Evolutionary conservation across 2,888 invertebrate species (phyloP).

Genomic region (Uropetala carovei): DNA sequence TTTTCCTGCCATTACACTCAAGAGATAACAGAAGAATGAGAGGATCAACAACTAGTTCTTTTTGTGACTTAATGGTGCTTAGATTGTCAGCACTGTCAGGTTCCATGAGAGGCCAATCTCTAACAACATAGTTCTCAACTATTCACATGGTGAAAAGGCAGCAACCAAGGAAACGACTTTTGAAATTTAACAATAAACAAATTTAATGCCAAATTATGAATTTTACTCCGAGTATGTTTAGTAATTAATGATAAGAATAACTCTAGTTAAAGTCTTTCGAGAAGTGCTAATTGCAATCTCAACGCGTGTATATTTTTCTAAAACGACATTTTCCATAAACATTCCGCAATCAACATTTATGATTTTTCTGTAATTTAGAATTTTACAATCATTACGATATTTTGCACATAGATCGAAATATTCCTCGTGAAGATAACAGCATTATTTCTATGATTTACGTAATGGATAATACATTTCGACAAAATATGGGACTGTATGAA

Average conservation of each 20-base stretch:
- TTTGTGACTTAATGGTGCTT: constrained; percentile 23
- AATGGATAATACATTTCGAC: not conserved
- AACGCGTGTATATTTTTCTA: not conserved
- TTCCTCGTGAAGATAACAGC: not conserved
- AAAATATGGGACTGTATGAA: not conserved
- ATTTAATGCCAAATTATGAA: not conserved
- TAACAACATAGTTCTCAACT: constrained; percentile 2
- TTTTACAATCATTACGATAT: not conserved
- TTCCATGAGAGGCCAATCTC: constrained; percentile 48
- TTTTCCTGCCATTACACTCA: not conserved
- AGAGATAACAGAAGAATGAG: constrained; percentile 12
- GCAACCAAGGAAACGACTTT: constrained; percentile 32
- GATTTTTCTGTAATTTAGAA: not conserved
- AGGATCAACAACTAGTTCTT: not conserved
- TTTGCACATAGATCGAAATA: not conserved
- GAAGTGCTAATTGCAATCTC: not conserved
- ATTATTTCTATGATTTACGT: not conserved
- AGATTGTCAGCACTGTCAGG: constrained; percentile 40
- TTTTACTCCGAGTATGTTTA: not conserved
- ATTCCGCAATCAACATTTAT: not conserved
- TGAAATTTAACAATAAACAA: not conserved
- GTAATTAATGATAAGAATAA: not conserved
- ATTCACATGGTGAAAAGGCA: not conserved
- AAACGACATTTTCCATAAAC: not conserved
- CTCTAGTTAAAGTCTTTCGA: not conserved